phyloP scores from a whole-genome alignment of 37 sponge, comb jelly and placozoan species.

The Diacarnus erythraeanus region DNA sequence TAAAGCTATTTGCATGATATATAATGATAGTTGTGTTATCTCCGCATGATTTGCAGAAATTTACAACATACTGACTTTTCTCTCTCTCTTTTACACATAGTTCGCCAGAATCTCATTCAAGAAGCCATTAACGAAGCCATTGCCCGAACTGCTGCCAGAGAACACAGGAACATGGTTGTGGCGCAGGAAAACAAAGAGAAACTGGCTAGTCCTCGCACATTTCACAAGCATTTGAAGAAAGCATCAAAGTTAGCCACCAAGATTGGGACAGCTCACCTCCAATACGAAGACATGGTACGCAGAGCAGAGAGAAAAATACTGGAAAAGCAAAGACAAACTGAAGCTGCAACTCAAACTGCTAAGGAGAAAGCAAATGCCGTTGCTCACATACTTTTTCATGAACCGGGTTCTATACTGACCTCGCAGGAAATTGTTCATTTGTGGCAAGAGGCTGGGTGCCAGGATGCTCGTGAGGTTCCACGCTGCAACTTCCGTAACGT shows the following conservation, averaged over 20 bases:
- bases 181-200: conserved; percentile 4
- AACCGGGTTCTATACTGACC: conserved; percentile 54
- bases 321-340: background rate
- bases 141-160: background rate
- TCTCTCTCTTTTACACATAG: background rate
- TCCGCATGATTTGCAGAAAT: too few relatives aligned
- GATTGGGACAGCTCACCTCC: conserved; percentile 23
- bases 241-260: conserved; percentile 40
- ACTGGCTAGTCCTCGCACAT: conserved; percentile 6
- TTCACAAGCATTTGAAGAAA: conserved; percentile 41
- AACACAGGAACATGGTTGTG: background rate
- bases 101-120: background rate
- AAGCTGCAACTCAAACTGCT: background rate
- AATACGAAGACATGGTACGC: conserved; percentile 46
- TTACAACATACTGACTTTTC: too few relatives aligned
- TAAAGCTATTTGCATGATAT: too few relatives aligned
- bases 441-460: conserved; percentile 29
- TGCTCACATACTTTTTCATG: conserved; percentile 54
- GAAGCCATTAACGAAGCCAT: conserved; percentile 28
- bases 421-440: conserved; percentile 37
- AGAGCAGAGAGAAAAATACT: conserved; percentile 47
- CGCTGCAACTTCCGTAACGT: conserved; percentile 8
- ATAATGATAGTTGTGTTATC: too few relatives aligned
- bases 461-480: background rate
- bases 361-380: conserved; percentile 45